phyloP scores from a whole-genome alignment of 1,140 invertebrate genomes.

The Drosophila subpulchrella region DNA sequence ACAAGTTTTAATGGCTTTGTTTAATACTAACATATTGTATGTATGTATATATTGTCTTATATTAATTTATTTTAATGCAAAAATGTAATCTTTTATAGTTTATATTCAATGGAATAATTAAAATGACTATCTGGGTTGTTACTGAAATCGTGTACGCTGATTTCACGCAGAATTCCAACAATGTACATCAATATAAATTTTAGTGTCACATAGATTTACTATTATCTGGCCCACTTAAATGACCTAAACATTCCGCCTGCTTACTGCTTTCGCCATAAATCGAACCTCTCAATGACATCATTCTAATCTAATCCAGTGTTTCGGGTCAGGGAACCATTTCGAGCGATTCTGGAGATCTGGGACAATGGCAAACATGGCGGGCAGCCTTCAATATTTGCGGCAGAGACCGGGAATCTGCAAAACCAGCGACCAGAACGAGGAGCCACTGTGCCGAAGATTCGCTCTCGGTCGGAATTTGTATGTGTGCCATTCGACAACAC shows the following conservation, averaged over 20 bases:
- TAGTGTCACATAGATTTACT: too few species aligned
- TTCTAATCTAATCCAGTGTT: slow-evolving; percentile 41
- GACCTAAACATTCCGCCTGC: neutral
- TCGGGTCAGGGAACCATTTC: slow-evolving; percentile 23
- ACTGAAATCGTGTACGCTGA: too few species aligned
- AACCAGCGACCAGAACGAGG: slow-evolving; percentile 31
- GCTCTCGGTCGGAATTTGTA: slow-evolving; percentile 17
- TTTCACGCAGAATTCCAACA: too few species aligned
- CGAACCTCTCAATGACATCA: slow-evolving; percentile 26
- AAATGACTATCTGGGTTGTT: too few species aligned
- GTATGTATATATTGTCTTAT: too few species aligned
- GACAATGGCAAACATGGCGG: slow-evolving; percentile 39
- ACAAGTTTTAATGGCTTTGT: too few species aligned
- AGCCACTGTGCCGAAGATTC: slow-evolving; percentile 57
- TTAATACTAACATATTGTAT: too few species aligned
- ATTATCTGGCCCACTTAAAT: too few species aligned
- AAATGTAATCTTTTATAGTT: too few species aligned
- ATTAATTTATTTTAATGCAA: too few species aligned
- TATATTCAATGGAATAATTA: too few species aligned
- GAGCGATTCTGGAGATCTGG: slow-evolving; percentile 28
- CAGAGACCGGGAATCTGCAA: slow-evolving; percentile 9
- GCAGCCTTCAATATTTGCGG: slow-evolving; percentile 47
- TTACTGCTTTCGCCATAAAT: slow-evolving; percentile 26
- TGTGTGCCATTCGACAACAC: slow-evolving; percentile 38
- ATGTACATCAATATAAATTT: too few species aligned